Percentiles rank a stretch among this genome's conserved stretches.
phyloP scores from a whole-genome alignment of 2,888 invertebrate genomes.

The Rhimphoctona megacephalus region DNA sequence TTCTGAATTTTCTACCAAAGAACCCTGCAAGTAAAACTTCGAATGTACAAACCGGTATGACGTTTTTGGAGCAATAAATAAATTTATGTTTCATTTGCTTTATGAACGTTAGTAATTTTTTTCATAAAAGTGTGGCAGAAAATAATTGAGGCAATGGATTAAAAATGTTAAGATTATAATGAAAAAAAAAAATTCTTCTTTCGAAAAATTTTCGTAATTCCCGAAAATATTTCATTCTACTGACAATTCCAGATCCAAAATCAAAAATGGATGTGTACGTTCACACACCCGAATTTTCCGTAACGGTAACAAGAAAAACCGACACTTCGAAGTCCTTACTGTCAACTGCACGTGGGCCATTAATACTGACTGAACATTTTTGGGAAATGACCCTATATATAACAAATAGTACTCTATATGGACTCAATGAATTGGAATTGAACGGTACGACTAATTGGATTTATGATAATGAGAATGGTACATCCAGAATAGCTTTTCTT shows the following conservation, averaged over 20 bases:
- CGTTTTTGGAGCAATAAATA: too few relatives aligned
- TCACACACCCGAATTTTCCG: conserved; percentile 71
- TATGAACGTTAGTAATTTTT: too few relatives aligned
- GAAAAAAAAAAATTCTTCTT: too few relatives aligned
- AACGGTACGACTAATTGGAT: conserved; percentile 74
- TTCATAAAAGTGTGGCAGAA: too few relatives aligned
- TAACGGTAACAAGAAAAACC: conserved; percentile 80
- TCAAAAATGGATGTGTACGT: conserved; percentile 65
- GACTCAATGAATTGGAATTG: conserved; percentile 86
- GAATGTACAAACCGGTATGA: conserved; percentile 46
- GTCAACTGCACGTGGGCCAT: conserved; percentile 86
- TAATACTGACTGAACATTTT: conserved; percentile 87
- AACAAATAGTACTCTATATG: conserved; percentile 86
- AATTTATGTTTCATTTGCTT: background rate
- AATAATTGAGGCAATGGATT: too few relatives aligned
- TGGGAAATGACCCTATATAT: conserved; percentile 88
- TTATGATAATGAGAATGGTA: conserved; percentile 73
- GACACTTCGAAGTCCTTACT: conserved; percentile 84
- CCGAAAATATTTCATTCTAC: too few relatives aligned
- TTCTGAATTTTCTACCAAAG: conserved; percentile 35
- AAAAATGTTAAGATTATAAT: too few relatives aligned
- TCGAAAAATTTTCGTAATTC: background rate
- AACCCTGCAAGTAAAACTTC: conserved; percentile 1
- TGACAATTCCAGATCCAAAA: conserved; percentile 26
- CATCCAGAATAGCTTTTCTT: conserved; percentile 69